Evolutionary conservation across 2,113 vertebrate genomes (phyloP), one percentile per base, ranked within the genome.

Genomic region (Sylvietta virens): DNA sequence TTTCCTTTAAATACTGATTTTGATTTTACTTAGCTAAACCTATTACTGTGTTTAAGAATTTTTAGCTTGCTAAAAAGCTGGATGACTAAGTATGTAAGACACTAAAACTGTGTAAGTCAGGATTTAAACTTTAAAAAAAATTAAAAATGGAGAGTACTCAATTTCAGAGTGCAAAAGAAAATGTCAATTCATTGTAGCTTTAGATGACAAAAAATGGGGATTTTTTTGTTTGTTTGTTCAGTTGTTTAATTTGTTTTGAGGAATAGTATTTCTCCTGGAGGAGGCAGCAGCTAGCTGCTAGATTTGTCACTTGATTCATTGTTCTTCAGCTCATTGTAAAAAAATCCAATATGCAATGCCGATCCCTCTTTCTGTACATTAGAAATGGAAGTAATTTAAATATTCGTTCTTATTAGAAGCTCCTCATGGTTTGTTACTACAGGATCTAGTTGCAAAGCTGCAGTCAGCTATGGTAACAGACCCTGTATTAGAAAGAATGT

Each of bases 121-220:
- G 11, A 60, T 50, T 50, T 37, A 27, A 42, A 26, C n/a, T n/a
- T n/a, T n/a, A n/a, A 37, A 48, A 58, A 44, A 14, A 6, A 33
- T 24, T 2, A 45, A 31, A 82, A 35, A n/a, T 2, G 4, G 3
- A 56, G 5, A 37, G 4, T 13, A 21, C 1, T 9, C 44, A 26
- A 11, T 65, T 78, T 84, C 22, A 70, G 21, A 40, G 3, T 23
- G 26, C 3, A 78, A 17, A 28, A 86, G 6, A 86, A 39, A 35
- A 60, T 61, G n/a, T 53, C 47, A 57, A 70, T 57, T 73, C 12
- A 31, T 15, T 9, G 28, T 56, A 48, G 3, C 11, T 86, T 65
- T 31, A 4, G 7, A 53, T 57, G 7, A 80, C 7, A 13, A 81
- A 86, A 58, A 53, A 37, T 2, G 2, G 1, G 1, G 2, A 17